These are phyloP conservation scores for Silurus glanis DNA, from an alignment of 2,113 vertebrate genomes.

Conservation along the genomic window DNA sequence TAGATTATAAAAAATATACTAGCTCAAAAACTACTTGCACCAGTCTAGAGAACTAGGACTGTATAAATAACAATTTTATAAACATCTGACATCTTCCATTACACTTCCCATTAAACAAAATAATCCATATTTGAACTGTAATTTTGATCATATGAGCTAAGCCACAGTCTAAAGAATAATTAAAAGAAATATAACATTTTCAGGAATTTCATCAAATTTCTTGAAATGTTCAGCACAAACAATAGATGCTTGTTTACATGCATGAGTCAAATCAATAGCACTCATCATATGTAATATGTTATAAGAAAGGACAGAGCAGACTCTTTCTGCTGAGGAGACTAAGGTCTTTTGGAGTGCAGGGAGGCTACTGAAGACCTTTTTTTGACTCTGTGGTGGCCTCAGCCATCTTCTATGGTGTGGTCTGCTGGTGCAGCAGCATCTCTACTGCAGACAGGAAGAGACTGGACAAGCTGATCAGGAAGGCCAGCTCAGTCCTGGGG, in stretches of 20 bases:
- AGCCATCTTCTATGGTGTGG: too few relatives aligned
- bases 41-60: not conserved
- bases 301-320: too few relatives aligned
- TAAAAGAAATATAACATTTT: not conserved
- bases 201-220: not conserved
- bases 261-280: not conserved
- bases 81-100: not conserved
- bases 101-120: not conserved
- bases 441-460: too few relatives aligned
- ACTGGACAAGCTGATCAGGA: too few relatives aligned
- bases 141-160: not conserved
- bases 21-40: not conserved
- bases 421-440: too few relatives aligned
- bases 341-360: too few relatives aligned
- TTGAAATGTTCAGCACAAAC: not conserved
- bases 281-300: too few relatives aligned
- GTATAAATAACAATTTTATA: not conserved
- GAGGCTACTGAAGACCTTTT: too few relatives aligned
- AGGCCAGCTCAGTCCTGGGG: too few relatives aligned
- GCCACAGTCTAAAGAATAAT: not conserved
- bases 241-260: not conserved
- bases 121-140: not conserved
- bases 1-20: not conserved
- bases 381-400: too few relatives aligned
- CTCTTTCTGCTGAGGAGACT: too few relatives aligned